These are phyloP conservation scores for Synaphobranchus kaupii DNA, from an alignment of 2,797 vertebrate genomes.

Conservation along the genomic window DNA sequence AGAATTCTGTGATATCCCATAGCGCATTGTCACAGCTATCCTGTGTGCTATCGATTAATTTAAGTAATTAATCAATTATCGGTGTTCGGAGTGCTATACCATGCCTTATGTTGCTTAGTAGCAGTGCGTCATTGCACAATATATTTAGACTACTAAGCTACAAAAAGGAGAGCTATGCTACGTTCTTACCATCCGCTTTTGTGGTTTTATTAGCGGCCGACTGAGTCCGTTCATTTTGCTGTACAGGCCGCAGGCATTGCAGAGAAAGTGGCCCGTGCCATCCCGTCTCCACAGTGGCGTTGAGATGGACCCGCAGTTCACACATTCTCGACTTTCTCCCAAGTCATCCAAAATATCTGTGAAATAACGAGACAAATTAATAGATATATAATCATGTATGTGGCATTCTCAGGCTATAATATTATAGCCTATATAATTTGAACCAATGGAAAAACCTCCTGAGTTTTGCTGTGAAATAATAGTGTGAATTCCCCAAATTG, in stretches of 20 bases:
- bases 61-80: conserved; percentile 1
- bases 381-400: not conserved
- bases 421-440: not conserved
- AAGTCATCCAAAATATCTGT: conserved; percentile 92
- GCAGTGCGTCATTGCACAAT: not conserved
- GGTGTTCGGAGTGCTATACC: not conserved
- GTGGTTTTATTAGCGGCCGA: conserved; percentile 95
- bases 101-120: not conserved
- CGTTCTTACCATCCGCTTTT: conserved; percentile 92
- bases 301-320: conserved; percentile 98
- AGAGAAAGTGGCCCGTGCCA: conserved; percentile 97
- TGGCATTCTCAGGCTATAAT: not conserved
- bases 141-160: not conserved
- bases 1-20: not conserved
- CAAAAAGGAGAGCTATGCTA: not conserved
- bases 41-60: not conserved
- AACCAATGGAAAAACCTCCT: not conserved
- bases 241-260: conserved; percentile 98
- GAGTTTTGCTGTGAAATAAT: not conserved
- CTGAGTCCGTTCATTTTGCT: conserved; percentile 99
- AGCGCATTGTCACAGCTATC: not conserved
- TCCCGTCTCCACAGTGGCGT: conserved; percentile 97
- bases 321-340: conserved; percentile 92
- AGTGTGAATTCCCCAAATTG: not conserved
- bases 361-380: not conserved